A percentile compares a stretch with the other conserved stretches of the same genome.
phyloP scores from a whole-genome alignment of 2,888 invertebrate genomes.

The Drosophila austrosaltans region DNA sequence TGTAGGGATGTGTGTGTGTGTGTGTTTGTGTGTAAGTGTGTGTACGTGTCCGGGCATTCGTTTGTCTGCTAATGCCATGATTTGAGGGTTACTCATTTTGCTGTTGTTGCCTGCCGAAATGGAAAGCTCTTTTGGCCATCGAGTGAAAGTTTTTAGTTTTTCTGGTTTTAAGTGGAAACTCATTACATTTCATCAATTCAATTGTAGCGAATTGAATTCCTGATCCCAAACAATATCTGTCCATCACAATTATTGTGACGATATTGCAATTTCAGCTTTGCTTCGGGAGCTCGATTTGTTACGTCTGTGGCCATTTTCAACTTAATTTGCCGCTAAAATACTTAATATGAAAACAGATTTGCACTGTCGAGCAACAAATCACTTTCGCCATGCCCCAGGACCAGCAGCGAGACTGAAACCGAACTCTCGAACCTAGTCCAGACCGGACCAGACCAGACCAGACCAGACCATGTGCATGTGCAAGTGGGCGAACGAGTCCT shows the following conservation, averaged over 20 bases:
- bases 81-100: conserved; percentile 30
- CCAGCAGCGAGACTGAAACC: conserved; percentile 18
- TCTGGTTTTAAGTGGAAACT: background rate
- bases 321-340: conserved; percentile 75
- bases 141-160: conserved; percentile 44
- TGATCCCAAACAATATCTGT: conserved; percentile 11
- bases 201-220: background rate
- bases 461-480: conserved; percentile 27
- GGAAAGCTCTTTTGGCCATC: conserved; percentile 53
- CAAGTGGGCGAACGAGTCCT: conserved; percentile 42
- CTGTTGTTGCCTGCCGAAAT: conserved; percentile 49
- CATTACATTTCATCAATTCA: conserved; percentile 28
- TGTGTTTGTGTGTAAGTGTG: background rate
- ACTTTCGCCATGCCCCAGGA: conserved; percentile 68
- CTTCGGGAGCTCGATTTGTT: conserved; percentile 14
- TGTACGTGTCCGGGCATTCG: conserved; percentile 70
- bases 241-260: conserved; percentile 53
- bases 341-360: conserved; percentile 77
- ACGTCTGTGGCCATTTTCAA: conserved; percentile 52
- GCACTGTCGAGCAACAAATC: conserved; percentile 75
- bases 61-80: conserved; percentile 61
- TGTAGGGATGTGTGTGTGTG: background rate
- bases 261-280: conserved; percentile 41
- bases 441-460: background rate
- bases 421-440: background rate